Conservation (phyloP, 2,888 invertebrate species). For the Agrochola circellaris region DNA sequence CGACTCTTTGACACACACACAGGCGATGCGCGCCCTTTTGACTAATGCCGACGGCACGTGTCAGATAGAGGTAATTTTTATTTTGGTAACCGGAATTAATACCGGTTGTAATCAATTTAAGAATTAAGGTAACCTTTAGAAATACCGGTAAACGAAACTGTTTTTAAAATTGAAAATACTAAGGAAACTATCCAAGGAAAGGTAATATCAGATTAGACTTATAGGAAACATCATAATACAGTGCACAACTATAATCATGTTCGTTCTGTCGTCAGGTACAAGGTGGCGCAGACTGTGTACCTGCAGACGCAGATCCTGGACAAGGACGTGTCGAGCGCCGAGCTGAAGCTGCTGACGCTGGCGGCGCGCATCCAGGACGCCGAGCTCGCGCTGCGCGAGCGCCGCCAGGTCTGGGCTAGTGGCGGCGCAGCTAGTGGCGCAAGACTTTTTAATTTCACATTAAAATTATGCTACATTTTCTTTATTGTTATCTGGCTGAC, state of each 20-base stretch:
- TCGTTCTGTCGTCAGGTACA: constrained; percentile 89
- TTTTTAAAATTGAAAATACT: neutral
- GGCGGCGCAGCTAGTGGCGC: neutral
- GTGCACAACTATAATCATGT: neutral
- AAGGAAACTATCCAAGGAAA: neutral
- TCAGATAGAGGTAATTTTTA: too few species aligned
- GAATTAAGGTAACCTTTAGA: too few species aligned
- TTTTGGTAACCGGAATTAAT: too few species aligned
- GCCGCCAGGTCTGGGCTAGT: constrained; percentile 38
- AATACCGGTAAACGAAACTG: too few species aligned
- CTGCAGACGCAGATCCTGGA: constrained; percentile 95
- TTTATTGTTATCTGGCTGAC: too few species aligned
- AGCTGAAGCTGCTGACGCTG: constrained; percentile 84
- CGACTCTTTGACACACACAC: too few species aligned
- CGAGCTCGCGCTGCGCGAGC: constrained; percentile 71
- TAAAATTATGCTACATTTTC: neutral
- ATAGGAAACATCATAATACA: neutral
- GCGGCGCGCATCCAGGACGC: constrained; percentile 86
- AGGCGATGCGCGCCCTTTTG: too few species aligned
- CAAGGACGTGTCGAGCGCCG: constrained; percentile 91
- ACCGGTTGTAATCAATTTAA: too few species aligned
- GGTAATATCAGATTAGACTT: neutral
- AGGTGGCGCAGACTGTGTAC: constrained; percentile 96
- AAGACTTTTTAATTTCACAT: neutral
- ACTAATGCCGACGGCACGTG: too few species aligned